Evolutionary conservation across 2,797 vertebrate species (phyloP).

Genomic region (Triplophysa yarkandensis): DNA sequence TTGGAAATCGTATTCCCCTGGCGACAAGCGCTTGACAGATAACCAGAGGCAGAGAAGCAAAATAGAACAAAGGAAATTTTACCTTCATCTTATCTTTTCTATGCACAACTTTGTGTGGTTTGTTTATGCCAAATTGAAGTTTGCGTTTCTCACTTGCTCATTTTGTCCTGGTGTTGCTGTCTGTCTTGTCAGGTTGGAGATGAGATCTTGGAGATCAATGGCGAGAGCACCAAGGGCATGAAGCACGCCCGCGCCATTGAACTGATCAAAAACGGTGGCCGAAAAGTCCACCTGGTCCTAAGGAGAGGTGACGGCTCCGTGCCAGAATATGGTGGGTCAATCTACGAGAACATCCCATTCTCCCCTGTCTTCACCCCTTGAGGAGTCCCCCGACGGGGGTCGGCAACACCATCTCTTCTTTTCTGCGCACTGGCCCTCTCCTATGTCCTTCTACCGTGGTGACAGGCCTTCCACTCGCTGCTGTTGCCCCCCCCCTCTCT

Average conservation of each 20-base stretch:
- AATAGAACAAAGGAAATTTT: constrained; percentile 59
- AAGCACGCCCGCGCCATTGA: constrained; percentile 98
- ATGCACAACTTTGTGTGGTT: not conserved
- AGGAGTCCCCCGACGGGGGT: constrained; percentile 70
- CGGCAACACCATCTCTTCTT: constrained; percentile 63
- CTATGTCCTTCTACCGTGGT: constrained; percentile 82
- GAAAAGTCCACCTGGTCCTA: constrained; percentile 92
- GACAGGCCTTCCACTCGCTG: constrained; percentile 78
- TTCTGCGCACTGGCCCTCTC: constrained; percentile 79
- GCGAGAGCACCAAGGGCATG: constrained; percentile 98
- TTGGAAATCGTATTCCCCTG: constrained; percentile 67
- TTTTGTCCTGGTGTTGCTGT: not conserved
- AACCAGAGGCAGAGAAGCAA: constrained; percentile 64
- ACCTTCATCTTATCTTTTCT: constrained; percentile 26
- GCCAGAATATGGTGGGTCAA: constrained; percentile 99
- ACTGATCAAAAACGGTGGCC: constrained; percentile 98
- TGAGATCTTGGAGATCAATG: constrained; percentile 98
- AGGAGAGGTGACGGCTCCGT: constrained; percentile 98
- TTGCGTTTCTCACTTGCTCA: constrained; percentile 2
- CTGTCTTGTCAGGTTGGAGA: constrained; percentile 85
- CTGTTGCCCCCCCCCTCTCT: constrained; percentile 82
- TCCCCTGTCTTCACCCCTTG: constrained; percentile 98
- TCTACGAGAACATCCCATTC: constrained; percentile 99
- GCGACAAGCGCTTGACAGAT: constrained; percentile 66
- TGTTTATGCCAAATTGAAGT: constrained; percentile 6